phyloP scores from a whole-genome alignment of 1,140 invertebrate genomes.

The Euborellia annulipes region DNA sequence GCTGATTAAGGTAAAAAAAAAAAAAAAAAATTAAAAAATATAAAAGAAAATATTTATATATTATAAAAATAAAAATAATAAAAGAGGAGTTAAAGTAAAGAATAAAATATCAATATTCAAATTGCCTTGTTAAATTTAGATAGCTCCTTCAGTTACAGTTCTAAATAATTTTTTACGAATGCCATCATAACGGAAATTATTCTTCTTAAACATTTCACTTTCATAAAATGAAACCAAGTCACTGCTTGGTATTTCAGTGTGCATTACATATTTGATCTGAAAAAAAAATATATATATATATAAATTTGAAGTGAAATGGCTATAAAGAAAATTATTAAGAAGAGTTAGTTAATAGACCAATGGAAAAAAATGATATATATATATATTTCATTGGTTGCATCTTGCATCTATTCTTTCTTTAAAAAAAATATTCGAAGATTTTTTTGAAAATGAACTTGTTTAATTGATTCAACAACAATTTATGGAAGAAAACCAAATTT shows the following conservation, averaged over 20 bases:
- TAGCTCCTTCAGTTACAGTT: conserved; percentile 33
- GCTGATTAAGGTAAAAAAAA: too few species aligned
- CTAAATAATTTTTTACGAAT: conserved; percentile 76
- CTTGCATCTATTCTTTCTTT: too few species aligned
- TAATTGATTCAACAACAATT: too few species aligned
- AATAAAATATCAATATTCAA: too few species aligned
- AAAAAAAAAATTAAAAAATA: too few species aligned
- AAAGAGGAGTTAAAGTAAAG: too few species aligned
- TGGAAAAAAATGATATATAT: neutral
- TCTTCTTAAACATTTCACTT: conserved; percentile 78
- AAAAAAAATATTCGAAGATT: too few species aligned
- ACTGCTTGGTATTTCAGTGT: conserved; percentile 66
- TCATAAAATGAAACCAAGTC: conserved; percentile 85
- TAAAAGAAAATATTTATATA: too few species aligned
- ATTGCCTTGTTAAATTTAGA: too few species aligned
- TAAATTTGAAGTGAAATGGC: neutral
- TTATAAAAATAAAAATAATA: too few species aligned
- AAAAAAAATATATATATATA: conserved; percentile 21
- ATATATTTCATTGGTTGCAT: neutral
- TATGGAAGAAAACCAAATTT: too few species aligned
- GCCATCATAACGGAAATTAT: conserved; percentile 75
- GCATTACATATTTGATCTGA: conserved; percentile 45
- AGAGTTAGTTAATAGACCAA: neutral
- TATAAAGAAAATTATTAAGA: neutral
- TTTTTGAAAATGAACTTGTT: too few species aligned